These are phyloP conservation scores for Cacatua alba DNA, from an alignment of 2,113 vertebrate genomes.

Conservation along the genomic window DNA sequence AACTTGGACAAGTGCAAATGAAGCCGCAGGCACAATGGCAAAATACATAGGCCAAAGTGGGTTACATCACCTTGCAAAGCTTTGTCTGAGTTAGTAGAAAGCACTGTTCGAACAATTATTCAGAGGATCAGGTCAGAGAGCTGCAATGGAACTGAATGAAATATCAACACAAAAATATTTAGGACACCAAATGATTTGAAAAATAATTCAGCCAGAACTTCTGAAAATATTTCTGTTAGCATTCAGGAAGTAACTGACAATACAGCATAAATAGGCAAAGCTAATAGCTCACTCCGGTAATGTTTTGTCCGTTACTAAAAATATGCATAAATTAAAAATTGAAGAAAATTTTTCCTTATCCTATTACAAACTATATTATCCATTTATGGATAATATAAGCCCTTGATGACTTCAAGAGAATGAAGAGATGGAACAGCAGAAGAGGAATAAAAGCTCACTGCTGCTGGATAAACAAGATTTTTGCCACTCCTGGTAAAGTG, in stretches of 20 bases:
- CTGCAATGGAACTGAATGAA: not conserved
- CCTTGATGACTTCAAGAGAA: not conserved
- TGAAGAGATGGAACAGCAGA: not conserved
- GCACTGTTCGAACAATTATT: not conserved
- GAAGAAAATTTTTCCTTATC: not conserved
- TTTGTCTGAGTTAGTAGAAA: not conserved
- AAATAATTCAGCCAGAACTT: not conserved
- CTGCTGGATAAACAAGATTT: not conserved
- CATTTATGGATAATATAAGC: not conserved
- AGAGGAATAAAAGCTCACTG: not conserved
- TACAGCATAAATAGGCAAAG: not conserved
- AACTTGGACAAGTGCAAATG: not conserved
- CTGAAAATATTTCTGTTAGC: not conserved
- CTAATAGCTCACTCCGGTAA: not conserved
- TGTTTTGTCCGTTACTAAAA: not conserved
- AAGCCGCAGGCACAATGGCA: not conserved
- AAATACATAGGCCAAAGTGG: not conserved
- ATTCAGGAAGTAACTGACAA: not conserved
- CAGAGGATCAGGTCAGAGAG: not conserved
- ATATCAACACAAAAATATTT: not conserved
- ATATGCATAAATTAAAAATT: not conserved
- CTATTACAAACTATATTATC: not conserved
- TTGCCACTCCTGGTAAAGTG: not conserved
- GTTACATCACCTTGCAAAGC: not conserved
- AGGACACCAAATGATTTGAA: not conserved